Evolutionary conservation across 2,113 vertebrate species (phyloP).

Genomic region (Andinoacara biseriatus): DNA sequence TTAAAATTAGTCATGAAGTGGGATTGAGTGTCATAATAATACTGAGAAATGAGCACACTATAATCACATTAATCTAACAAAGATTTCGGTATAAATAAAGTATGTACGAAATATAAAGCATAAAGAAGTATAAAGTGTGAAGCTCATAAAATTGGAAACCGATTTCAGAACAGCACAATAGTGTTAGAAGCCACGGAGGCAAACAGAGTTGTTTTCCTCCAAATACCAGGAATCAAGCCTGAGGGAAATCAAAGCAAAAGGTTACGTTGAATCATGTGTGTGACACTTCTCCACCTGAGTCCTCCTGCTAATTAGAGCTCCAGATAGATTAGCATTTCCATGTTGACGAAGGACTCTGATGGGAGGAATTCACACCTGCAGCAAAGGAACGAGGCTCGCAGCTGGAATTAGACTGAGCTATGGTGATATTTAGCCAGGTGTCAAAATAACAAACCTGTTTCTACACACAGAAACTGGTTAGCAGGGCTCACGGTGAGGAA

Average conservation of each 20-base stretch:
- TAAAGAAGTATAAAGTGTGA: not conserved
- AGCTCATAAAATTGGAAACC: not conserved
- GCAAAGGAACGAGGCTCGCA: slow-evolving; percentile 36
- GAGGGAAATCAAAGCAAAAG: slow-evolving; percentile 78
- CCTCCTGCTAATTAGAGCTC: slow-evolving; percentile 67
- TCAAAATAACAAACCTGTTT: slow-evolving; percentile 62
- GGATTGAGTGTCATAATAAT: not conserved
- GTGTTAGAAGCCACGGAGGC: not conserved
- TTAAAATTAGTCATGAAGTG: not conserved
- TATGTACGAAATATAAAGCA: no score
- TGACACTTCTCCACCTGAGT: slow-evolving; percentile 69
- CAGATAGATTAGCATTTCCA: slow-evolving; percentile 70
- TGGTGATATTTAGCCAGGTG: slow-evolving; percentile 70
- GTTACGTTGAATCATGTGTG: slow-evolving; percentile 67
- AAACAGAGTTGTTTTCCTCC: slow-evolving; percentile 55
- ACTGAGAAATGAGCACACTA: not conserved
- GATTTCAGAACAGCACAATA: not conserved
- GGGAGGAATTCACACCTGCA: slow-evolving; percentile 67
- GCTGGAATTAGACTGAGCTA: slow-evolving; percentile 55
- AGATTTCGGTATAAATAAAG: not conserved
- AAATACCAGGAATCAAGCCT: slow-evolving; percentile 58
- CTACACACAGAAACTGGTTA: slow-evolving; percentile 34
- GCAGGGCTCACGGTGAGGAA: slow-evolving; percentile 17
- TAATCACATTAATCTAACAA: not conserved
- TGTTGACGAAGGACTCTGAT: slow-evolving; percentile 57